phyloP scores from a whole-genome alignment of 30 jellyfish, hydroid and myxozoan species.

The Hydractinia echinata region DNA sequence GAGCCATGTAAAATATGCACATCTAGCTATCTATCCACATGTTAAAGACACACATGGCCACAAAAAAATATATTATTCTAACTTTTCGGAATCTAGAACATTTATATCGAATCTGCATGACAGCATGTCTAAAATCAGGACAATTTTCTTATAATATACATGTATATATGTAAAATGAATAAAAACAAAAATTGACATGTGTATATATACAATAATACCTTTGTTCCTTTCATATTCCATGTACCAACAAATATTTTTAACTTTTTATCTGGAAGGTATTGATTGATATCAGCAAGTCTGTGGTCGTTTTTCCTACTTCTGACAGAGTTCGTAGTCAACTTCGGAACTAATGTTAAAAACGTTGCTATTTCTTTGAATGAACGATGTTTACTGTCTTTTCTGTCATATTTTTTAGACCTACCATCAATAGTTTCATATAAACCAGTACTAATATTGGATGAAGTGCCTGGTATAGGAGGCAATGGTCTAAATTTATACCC shows the following conservation, averaged over 20 bases:
- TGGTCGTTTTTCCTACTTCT: constrained; percentile 78
- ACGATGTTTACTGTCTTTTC: constrained; percentile 38
- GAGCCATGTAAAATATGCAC: too few relatives aligned
- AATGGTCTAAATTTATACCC: constrained; percentile 62
- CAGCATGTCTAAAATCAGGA: too few relatives aligned
- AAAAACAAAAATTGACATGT: too few relatives aligned
- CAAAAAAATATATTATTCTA: too few relatives aligned
- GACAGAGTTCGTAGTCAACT: constrained; percentile 80
- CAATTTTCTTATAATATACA: too few relatives aligned
- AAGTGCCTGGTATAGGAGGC: constrained; percentile 69
- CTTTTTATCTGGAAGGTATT: constrained; percentile 81
- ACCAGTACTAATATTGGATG: constrained; percentile 8
- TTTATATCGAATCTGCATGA: too few relatives aligned
- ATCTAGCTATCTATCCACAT: too few relatives aligned
- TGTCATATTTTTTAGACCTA: constrained; percentile 14
- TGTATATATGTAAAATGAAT: too few relatives aligned
- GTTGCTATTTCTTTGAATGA: constrained; percentile 83
- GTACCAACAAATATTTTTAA: constrained; percentile 81
- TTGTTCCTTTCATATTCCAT: constrained; percentile 98
- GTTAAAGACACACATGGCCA: too few relatives aligned
- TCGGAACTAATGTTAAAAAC: constrained; percentile 75
- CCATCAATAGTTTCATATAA: constrained; percentile 10
- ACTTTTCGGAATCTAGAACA: too few relatives aligned
- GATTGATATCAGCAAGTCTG: constrained; percentile 59
- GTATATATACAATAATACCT: too few relatives aligned